Percentiles rank a stretch among this genome's conserved stretches.
phyloP scores from a whole-genome alignment of 2,113 vertebrate species.

The Philantomba maxwellii region DNA sequence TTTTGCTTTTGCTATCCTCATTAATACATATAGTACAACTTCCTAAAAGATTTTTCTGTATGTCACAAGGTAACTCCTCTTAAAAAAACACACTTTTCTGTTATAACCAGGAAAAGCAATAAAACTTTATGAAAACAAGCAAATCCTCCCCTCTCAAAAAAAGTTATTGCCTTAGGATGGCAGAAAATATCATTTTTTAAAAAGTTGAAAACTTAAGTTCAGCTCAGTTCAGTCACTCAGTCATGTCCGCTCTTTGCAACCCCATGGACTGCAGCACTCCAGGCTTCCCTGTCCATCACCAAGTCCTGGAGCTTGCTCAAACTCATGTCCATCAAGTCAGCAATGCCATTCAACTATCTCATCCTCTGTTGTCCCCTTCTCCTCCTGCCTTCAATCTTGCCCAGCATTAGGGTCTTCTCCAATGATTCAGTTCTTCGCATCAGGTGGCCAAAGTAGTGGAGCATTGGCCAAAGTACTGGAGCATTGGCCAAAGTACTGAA shows the following conservation, averaged over 20 bases:
- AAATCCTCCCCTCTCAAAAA: background rate
- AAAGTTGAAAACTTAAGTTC: background rate
- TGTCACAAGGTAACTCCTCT: background rate
- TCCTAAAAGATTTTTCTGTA: background rate
- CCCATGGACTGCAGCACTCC: background rate
- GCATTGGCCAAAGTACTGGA: background rate
- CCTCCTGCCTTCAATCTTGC: background rate
- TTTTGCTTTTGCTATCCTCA: background rate
- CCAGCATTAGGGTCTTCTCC: background rate
- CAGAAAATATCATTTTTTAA: background rate
- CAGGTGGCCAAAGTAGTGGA: background rate
- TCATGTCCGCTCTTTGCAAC: background rate
- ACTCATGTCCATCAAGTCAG: background rate
- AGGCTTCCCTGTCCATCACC: background rate
- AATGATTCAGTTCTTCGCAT: background rate
- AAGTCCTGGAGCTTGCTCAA: background rate
- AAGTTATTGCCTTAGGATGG: background rate
- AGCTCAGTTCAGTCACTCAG: background rate
- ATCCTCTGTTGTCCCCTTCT: background rate
- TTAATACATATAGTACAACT: background rate
- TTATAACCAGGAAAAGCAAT: background rate
- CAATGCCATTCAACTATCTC: background rate
- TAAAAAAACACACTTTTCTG: background rate
- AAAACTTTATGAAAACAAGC: constrained; percentile 30
- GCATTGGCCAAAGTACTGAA: background rate